These are phyloP conservation scores for Montifringilla adamsi DNA, from an alignment of 2,113 vertebrate species.

Conservation along the genomic window DNA sequence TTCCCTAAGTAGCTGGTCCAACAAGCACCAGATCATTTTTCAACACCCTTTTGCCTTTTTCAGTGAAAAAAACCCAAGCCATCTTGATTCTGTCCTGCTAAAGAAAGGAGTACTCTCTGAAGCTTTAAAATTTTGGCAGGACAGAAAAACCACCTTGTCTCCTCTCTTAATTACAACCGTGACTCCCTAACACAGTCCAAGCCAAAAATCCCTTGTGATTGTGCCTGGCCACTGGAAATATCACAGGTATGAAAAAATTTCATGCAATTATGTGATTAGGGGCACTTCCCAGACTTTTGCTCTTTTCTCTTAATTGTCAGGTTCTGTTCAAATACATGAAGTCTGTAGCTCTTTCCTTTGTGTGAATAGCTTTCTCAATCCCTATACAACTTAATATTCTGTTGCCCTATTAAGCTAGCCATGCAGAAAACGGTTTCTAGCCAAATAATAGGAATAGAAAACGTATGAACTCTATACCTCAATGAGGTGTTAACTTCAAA, in stretches of 20 bases:
- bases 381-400: conserved; percentile 70
- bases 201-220: not conserved
- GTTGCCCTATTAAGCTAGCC: conserved; percentile 72
- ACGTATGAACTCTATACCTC: conserved; percentile 74
- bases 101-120: not conserved
- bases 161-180: not conserved
- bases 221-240: conserved; percentile 43
- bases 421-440: conserved; percentile 71
- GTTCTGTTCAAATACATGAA: conserved; percentile 71
- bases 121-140: not conserved
- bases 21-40: not conserved
- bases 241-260: conserved; percentile 54
- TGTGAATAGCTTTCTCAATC: conserved; percentile 69
- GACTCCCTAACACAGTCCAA: not conserved
- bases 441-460: conserved; percentile 71
- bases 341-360: conserved; percentile 75
- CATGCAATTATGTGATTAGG: conserved; percentile 18
- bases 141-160: not conserved
- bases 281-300: conserved; percentile 67
- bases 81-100: not conserved
- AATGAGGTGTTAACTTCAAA: conserved; percentile 77
- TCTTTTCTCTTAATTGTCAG: conserved; percentile 68
- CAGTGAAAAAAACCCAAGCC: not conserved
- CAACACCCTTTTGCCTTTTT: not conserved
- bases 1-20: not conserved